A percentile compares a stretch with the other conserved stretches of the same genome.
Conservation (phyloP, 2,113 vertebrate genomes). For the Bothrops jararaca region DNA sequence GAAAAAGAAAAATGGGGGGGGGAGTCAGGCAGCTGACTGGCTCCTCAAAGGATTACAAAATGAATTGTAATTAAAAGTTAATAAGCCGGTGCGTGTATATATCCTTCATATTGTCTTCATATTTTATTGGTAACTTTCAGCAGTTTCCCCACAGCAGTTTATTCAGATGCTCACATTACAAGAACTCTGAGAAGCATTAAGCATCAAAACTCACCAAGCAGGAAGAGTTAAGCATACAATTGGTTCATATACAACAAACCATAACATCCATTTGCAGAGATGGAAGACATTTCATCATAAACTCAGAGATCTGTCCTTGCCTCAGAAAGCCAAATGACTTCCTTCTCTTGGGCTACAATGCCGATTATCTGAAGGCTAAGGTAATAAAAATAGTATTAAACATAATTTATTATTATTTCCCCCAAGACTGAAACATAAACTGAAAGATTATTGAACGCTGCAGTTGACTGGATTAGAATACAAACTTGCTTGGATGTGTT, state of each 20-base stretch:
- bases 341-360: background rate
- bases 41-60: background rate
- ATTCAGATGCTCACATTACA: background rate
- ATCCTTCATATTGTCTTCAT: background rate
- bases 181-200: conserved; percentile 5
- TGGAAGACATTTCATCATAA: background rate
- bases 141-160: background rate
- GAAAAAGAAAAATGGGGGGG: background rate
- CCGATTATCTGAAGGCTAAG: background rate
- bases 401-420: background rate
- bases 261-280: background rate
- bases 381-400: background rate
- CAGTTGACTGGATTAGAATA: background rate
- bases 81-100: background rate
- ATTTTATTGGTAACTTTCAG: conserved; percentile 13
- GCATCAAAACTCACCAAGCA: conserved; percentile 13
- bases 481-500: background rate
- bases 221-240: background rate
- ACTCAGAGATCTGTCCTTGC: background rate
- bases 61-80: conserved; percentile 1
- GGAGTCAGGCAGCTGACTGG: background rate
- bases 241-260: background rate
- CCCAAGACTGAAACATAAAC: background rate
- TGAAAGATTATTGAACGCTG: rapidly evolving
- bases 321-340: background rate